phyloP scores from a whole-genome alignment of 2,113 vertebrate species.

The Guaruba guarouba region DNA sequence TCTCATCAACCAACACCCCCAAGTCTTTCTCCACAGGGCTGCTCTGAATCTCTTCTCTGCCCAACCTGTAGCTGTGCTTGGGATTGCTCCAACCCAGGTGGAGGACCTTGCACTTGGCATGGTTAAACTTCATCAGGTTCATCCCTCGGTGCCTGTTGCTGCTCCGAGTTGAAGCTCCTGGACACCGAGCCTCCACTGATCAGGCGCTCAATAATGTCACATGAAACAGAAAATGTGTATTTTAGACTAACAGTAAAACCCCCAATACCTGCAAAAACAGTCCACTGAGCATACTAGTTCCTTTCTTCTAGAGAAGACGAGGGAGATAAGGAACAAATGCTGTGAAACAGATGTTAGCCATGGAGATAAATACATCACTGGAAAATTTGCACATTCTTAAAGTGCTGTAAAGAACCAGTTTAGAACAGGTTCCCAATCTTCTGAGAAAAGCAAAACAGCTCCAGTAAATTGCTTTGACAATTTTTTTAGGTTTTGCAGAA shows the following conservation, averaged over 20 bases:
- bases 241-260: neutral
- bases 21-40: no score
- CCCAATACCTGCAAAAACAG: neutral
- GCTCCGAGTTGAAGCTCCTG: no score
- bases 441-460: neutral
- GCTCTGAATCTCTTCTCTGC: no score
- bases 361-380: neutral
- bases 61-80: no score
- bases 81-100: no score
- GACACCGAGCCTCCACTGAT: no score
- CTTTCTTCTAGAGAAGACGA: neutral
- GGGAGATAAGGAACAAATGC: neutral
- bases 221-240: neutral
- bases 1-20: no score
- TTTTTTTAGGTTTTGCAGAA: neutral
- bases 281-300: neutral
- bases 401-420: neutral
- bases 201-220: neutral
- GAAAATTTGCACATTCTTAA: neutral
- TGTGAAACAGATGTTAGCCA: neutral
- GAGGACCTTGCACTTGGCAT: no score
- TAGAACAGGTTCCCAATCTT: neutral
- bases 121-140: no score
- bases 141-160: no score
- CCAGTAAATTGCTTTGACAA: neutral